A percentile compares a stretch with the other conserved stretches of the same genome.
Evolutionary conservation across 92 coral and sea anemone genomes (phyloP).

Genomic region (Isaurus tuberculatus): DNA sequence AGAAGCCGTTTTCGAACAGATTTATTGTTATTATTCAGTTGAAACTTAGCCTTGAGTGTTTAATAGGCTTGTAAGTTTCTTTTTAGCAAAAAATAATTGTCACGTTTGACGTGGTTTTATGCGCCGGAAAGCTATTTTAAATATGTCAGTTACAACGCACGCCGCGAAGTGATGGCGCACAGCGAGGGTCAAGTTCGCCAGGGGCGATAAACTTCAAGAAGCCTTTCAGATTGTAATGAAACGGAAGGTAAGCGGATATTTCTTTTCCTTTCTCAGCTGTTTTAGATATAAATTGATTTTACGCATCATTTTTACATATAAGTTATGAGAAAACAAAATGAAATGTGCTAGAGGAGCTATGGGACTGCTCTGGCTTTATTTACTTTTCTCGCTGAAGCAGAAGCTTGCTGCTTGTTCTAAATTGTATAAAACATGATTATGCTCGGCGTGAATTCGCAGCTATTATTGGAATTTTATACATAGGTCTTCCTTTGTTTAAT

Average conservation of each 20-base stretch:
- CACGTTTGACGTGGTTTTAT: conserved; percentile 18
- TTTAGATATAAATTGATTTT: conserved; percentile 2
- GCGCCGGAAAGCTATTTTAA: conserved; percentile 47
- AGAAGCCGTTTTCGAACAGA: conserved; percentile 48
- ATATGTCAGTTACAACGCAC: conserved; percentile 44
- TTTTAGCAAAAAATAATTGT: too few relatives aligned
- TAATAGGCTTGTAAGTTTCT: conserved; percentile 10
- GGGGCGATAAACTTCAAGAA: conserved; percentile 41
- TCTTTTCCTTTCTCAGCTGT: conserved; percentile 32
- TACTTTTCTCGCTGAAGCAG: conserved; percentile 12
- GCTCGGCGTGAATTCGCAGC: conserved; percentile 26
- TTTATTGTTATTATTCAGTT: conserved; percentile 38
- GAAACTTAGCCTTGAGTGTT: conserved; percentile 46
- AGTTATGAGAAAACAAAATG: conserved; percentile 4
- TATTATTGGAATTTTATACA: conserved; percentile 14
- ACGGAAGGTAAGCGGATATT: conserved; percentile 47
- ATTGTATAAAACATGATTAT: conserved; percentile 15
- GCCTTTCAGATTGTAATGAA: conserved; percentile 45
- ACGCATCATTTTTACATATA: conserved; percentile 1
- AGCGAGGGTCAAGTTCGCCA: conserved; percentile 48
- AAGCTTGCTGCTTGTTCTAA: conserved; percentile 14
- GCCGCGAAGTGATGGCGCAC: conserved; percentile 50
- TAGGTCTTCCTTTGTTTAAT: conserved; percentile 15
- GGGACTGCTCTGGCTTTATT: neutral
- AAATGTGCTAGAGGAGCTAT: conserved; percentile 8